phyloP scores from a whole-genome alignment of 2,113 vertebrate genomes.

The Trogon surrucura region DNA sequence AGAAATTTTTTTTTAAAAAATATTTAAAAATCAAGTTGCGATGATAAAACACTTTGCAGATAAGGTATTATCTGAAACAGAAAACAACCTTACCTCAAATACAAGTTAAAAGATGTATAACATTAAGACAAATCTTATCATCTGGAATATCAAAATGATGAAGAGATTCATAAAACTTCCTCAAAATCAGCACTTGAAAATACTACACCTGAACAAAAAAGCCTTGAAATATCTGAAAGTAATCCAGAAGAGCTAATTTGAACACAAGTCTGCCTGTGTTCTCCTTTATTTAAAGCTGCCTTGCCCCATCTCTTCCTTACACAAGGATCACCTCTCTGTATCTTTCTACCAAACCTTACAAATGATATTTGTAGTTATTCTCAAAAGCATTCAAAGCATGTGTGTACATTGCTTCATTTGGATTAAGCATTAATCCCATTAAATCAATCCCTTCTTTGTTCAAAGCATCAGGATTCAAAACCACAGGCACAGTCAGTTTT shows the following conservation, averaged over 20 bases:
- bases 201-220: background rate
- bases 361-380: conserved; percentile 47
- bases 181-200: background rate
- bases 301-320: background rate
- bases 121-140: background rate
- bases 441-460: conserved; percentile 65
- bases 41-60: background rate
- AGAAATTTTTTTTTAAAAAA: background rate
- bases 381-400: conserved; percentile 55
- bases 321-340: background rate
- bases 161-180: background rate
- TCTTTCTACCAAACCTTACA: background rate
- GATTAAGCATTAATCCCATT: conserved; percentile 59
- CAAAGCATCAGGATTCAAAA: conserved; percentile 62
- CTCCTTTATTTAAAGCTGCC: background rate
- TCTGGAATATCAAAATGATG: background rate
- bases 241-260: background rate
- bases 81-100: background rate
- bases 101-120: background rate
- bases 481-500: conserved; percentile 54
- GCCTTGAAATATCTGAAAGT: background rate
- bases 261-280: background rate
- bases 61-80: background rate
- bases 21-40: background rate
- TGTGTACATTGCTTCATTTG: conserved; percentile 42